A percentile compares a stretch with the other conserved stretches of the same genome.
These are phyloP conservation scores for Gymnocheta viridis DNA, from an alignment of 2,888 invertebrate genomes.

Conservation along the genomic window DNA sequence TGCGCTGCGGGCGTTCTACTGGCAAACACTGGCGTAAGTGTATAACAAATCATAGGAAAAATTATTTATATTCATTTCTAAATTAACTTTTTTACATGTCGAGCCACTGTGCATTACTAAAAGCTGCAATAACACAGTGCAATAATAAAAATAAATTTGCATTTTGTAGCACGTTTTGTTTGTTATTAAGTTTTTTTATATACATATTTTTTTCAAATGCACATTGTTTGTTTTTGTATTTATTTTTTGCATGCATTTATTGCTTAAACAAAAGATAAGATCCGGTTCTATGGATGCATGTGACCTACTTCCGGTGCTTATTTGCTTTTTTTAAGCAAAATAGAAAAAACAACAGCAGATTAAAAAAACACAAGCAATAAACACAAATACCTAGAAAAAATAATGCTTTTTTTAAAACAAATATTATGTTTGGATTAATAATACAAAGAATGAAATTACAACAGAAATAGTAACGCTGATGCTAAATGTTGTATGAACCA, in stretches of 20 bases:
- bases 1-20: no score
- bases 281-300: constrained; percentile 70
- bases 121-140: constrained; percentile 2
- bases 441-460: not conserved
- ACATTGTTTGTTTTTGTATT: constrained; percentile 25
- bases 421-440: constrained; percentile 22
- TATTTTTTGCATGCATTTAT: constrained; percentile 47
- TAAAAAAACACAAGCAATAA: constrained; percentile 32
- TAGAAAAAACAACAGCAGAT: not conserved
- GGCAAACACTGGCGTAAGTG: no score
- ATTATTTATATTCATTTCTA: no score
- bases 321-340: constrained; percentile 24
- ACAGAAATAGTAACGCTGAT: not conserved
- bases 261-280: constrained; percentile 65
- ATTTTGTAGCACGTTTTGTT: constrained; percentile 67
- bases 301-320: constrained; percentile 71
- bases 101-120: not conserved
- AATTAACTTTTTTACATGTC: not conserved
- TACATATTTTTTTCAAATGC: constrained; percentile 34
- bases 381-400: constrained; percentile 12
- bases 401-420: constrained; percentile 19
- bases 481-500: not conserved
- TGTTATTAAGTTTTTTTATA: constrained; percentile 41
- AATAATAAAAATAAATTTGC: constrained; percentile 55
- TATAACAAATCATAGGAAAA: not conserved